Conservation (phyloP, 2,888 invertebrate genomes). For the Congeria kusceri region DNA sequence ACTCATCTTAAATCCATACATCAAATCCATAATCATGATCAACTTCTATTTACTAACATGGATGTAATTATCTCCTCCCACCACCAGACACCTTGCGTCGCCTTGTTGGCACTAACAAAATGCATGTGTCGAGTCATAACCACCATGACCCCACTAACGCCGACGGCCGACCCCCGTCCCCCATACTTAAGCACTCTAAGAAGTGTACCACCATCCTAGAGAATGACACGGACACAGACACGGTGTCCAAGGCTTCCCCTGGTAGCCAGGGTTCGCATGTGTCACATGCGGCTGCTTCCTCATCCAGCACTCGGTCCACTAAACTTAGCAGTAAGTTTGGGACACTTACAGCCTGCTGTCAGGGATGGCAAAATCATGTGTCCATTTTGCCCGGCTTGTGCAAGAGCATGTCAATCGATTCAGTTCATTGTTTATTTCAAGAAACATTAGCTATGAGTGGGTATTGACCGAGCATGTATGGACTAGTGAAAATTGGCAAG, state of each 20-base stretch:
- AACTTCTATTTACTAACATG: neutral
- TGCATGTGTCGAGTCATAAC: conserved; percentile 33
- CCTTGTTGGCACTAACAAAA: conserved; percentile 44
- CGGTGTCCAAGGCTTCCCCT: conserved; percentile 36
- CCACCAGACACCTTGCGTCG: conserved; percentile 55
- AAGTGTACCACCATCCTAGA: neutral
- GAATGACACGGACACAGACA: neutral
- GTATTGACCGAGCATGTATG: no score
- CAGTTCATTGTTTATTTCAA: no score
- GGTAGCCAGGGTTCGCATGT: conserved; percentile 51
- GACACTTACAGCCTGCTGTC: no score
- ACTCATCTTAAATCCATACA: no score
- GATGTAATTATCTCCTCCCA: conserved; percentile 25
- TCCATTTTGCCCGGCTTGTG: no score
- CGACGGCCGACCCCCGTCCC: conserved; percentile 31
- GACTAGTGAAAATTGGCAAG: no score
- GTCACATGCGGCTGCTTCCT: conserved; percentile 12
- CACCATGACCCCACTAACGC: no score
- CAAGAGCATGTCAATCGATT: no score
- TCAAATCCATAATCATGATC: no score
- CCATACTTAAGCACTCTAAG: conserved; percentile 24
- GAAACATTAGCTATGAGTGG: no score
- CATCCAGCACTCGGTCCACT: conserved; percentile 39
- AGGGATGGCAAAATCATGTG: no score
- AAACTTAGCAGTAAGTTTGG: conserved; percentile 59